Conservation (phyloP, 2,888 invertebrate genomes). For the Drosophila pseudotakahashii region DNA sequence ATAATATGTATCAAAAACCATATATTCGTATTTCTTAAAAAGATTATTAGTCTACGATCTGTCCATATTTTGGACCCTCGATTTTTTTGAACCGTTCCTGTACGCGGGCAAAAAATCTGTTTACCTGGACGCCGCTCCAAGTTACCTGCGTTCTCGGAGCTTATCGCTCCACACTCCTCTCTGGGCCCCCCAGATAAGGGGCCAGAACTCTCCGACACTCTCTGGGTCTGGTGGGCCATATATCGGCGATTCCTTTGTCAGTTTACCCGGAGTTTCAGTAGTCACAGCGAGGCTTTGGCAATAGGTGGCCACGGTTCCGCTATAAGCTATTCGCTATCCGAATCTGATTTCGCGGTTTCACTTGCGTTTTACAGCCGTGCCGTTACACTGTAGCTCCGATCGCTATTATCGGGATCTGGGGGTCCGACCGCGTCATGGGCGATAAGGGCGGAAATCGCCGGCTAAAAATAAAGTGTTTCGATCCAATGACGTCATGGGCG, state of each 20-base stretch:
- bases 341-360: not conserved
- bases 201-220: slow-evolving; percentile 40
- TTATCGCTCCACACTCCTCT: slow-evolving; percentile 55
- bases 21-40: no score
- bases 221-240: slow-evolving; percentile 8
- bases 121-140: slow-evolving; percentile 63
- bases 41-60: not conserved
- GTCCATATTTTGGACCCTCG: not conserved
- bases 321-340: not conserved
- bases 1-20: no score
- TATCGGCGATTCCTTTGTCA: slow-evolving; percentile 30
- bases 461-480: slow-evolving; percentile 58
- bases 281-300: slow-evolving; percentile 32
- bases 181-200: slow-evolving; percentile 58
- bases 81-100: slow-evolving; percentile 23
- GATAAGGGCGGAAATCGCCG: slow-evolving; percentile 69
- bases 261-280: slow-evolving; percentile 22
- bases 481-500: slow-evolving; percentile 61
- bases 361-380: not conserved
- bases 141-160: slow-evolving; percentile 64
- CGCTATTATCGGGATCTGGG: slow-evolving; percentile 30
- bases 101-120: slow-evolving; percentile 35
- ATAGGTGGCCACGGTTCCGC: slow-evolving; percentile 37
- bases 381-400: slow-evolving; percentile 5
- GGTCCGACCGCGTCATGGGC: slow-evolving; percentile 50